phyloP scores from a whole-genome alignment of 2,888 invertebrate genomes.

The Xylota sylvarum region DNA sequence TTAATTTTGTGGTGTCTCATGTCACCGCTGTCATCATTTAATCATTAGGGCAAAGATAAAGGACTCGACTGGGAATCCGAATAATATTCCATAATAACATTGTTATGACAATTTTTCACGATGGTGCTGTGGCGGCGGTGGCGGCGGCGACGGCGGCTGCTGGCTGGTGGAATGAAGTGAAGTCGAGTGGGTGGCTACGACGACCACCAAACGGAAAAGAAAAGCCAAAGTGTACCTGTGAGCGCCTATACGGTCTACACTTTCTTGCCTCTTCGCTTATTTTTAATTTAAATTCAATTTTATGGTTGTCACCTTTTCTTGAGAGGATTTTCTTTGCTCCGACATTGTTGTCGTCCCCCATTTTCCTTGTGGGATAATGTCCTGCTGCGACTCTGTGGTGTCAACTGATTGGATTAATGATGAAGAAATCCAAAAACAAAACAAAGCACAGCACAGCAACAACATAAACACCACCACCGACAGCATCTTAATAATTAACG shows the following conservation, averaged over 20 bases:
- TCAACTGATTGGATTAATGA: conserved; percentile 71
- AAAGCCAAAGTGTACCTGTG: not conserved
- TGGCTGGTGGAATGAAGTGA: too few relatives aligned
- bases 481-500: conserved; percentile 70
- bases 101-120: conserved; percentile 53
- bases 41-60: conserved; percentile 76
- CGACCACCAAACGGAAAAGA: not conserved
- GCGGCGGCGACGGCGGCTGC: too few relatives aligned
- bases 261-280: not conserved
- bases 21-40: conserved; percentile 79
- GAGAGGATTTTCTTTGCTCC: not conserved
- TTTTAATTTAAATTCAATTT: conserved; percentile 65
- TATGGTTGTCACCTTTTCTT: conserved; percentile 48
- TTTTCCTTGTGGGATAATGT: conserved; percentile 39
- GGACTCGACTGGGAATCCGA: conserved; percentile 53
- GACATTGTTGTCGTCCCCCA: not conserved
- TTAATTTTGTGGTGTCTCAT: conserved; percentile 67
- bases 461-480: conserved; percentile 37
- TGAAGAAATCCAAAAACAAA: conserved; percentile 47
- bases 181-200: too few relatives aligned
- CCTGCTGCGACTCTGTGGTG: conserved; percentile 58
- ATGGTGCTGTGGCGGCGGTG: not conserved
- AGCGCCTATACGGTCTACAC: conserved; percentile 7
- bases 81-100: conserved; percentile 57
- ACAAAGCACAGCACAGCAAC: conserved; percentile 37